Conservation (phyloP, 2,888 invertebrate genomes). For the Chalcosyrphus nemorum region DNA sequence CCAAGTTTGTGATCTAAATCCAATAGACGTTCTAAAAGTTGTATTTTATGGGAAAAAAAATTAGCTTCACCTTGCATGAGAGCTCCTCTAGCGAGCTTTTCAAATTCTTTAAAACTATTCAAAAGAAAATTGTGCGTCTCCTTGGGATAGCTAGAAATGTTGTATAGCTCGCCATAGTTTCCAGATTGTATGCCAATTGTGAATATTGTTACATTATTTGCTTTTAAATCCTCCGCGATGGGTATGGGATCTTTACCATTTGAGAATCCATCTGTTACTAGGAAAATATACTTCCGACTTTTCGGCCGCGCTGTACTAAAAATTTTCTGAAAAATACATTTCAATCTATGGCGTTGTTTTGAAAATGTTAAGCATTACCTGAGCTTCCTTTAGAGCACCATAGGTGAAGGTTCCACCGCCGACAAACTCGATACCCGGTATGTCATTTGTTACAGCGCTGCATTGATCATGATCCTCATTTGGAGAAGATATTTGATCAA, state of each 20-base stretch:
- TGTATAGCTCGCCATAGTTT: conserved; percentile 85
- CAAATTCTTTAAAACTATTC: conserved; percentile 87
- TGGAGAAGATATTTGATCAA: conserved; percentile 85
- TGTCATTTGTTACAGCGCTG: conserved; percentile 84
- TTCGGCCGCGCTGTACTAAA: conserved; percentile 81
- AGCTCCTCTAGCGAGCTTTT: conserved; percentile 86
- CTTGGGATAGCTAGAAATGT: conserved; percentile 86
- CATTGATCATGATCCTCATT: conserved; percentile 85
- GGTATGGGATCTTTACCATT: conserved; percentile 87
- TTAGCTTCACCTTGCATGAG: conserved; percentile 86
- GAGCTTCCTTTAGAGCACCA: conserved; percentile 86
- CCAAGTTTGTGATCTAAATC: conserved; percentile 85
- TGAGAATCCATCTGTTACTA: conserved; percentile 88
- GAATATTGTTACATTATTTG: conserved; percentile 83
- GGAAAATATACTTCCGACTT: conserved; percentile 85
- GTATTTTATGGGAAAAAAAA: too few species aligned
- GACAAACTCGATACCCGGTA: conserved; percentile 84
- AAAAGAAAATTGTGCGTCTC: conserved; percentile 86
- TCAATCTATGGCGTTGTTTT: background rate
- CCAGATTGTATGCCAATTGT: conserved; percentile 85
- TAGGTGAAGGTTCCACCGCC: conserved; percentile 88
- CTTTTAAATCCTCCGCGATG: conserved; percentile 84
- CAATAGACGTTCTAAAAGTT: background rate
- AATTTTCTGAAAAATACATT: conserved; percentile 81
- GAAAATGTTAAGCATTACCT: too few species aligned